Evolutionary conservation across 1,140 invertebrate genomes (phyloP), one percentile per base, ranked within the genome.

Genomic region (Branchinecta lindahli): DNA sequence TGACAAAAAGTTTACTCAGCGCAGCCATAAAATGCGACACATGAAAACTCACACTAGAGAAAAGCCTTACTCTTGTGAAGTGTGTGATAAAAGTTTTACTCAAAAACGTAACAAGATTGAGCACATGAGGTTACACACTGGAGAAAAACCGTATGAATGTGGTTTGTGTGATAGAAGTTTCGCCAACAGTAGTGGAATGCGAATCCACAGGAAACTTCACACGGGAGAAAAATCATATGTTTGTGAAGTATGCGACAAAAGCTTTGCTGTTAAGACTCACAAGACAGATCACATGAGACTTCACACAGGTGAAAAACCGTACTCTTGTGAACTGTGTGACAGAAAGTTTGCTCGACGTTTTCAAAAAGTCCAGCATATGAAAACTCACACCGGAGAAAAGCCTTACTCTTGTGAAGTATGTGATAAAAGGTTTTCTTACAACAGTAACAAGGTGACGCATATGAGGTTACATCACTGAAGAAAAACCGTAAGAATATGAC

Each of bases 211-310:
- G 21, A 8, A 8, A 8, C 8, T 20, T 9, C 70, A 70, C 46
- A 70, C 8, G 18, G 70, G 66, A 9, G 66, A 69, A 68, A 70
- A 44, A 45, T 33, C 8, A 18, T 69, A 15, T 69, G 8, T 15
- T 12, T 70, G 70, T 68, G n/a, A n/a, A 8, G 20, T 33, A 73
- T 79, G 78, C 72, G 76, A 76, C n/a, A 69, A 69, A 69, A 44
- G 15, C 46, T 69, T 69, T 52, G 47, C 47, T 52, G 9, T 9
- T n/a, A 52, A n/a, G n/a, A n/a, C 9, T 52, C 9, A n/a, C n/a
- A 52, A 9, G 47, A 52, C n/a, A 9, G n/a, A n/a, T 9, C 47
- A 52, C 47, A 52, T 52, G 47, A 52, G 47, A 52, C 9, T 52
- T 52, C 47, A 52, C n/a, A 52, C n/a, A 52, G 9, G 47, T 52